Evolutionary conservation across 2,797 vertebrate genomes (phyloP), one percentile per base, ranked within the genome.

Genomic region (Brachyalestes nurse): DNA sequence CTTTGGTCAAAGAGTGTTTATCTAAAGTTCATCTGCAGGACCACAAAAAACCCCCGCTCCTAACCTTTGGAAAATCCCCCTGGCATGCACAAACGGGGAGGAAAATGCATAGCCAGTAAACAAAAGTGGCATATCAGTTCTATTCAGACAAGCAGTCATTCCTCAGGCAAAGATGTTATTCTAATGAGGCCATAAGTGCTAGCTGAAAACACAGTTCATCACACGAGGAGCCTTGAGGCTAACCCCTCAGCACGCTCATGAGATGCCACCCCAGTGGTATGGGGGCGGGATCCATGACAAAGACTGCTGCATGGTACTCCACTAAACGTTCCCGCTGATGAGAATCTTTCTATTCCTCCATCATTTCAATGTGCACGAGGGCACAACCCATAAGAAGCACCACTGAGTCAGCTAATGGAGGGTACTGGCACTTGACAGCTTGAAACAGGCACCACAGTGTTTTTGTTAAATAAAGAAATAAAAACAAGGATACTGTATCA

Each of bases 1-100:
- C 49, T 66, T 61, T 8, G 51, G 74, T 53, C 23, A 76, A 72
- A 51, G 14, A 38, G 55, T 67, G 60, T 65, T 75, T 82, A 82
- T 78, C 74, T 67, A 61, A 51, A 69, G 75, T 76, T 23, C 58
- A 78, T 70, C 74, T 25, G 47, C 61, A 49, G 45, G 40, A 64
- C 16, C 40, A 69, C 38, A 64, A 83, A 53, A 47, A 25, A 45
- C 4, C 0, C 40, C 55, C 51, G 47, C 42, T 65, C 61, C 75
- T 82, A 84, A 82, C 85, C 85, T 86, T 82, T 84, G 17, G 51
- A 80, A 71, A 74, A 53, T 66, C 55, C 55, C 67, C 23, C 25
- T 62, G 65, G 79, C 74, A 65, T 77, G 82, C 66, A 82, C 75
- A 65, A 53, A 71, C 21, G 7, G 51, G 13, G 73, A 16, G 3